Evolutionary conservation across 2,888 invertebrate genomes (phyloP), one percentile per base, ranked within the genome.

Genomic region (Megamerina dolium): DNA sequence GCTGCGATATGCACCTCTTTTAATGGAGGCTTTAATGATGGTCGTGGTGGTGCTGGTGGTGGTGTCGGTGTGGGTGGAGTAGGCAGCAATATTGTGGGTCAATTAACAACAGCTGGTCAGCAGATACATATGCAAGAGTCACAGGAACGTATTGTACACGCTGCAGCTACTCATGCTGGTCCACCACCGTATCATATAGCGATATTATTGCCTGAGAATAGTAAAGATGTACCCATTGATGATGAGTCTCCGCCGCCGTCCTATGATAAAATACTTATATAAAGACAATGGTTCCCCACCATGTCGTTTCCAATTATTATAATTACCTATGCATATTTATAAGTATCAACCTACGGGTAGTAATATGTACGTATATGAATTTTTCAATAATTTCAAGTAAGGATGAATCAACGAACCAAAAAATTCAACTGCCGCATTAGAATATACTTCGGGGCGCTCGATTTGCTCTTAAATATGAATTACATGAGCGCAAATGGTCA

Each of bases 141-240:
- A 41, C 53, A 41, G 50, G n/a, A n/a, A n/a, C n/a, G n/a, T n/a
- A n/a, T n/a, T n/a, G n/a, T n/a, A n/a, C n/a, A n/a, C n/a, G n/a
- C n/a, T n/a, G 56, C 53, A 2, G 52, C 54, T 20, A 58, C 64
- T 18, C 58, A 57, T 20, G 61, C 66, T 26, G 69, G 70, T 5
- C 82, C 87, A 16, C 87, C 87, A n/a, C 87, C 87, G 9, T 87
- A 87, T 75, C 86, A 87, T 73, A 84, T 87, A 73, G 87, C 87
- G 30, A 83, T 87, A 59, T 73, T 86, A 54, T 78, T 86, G 61
- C 84, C 85, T 42, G 77, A 77, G 37, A 33, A 58, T 52, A 61
- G 55, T 27, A 53, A 53, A 43, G 51, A 53, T 19, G 40, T 53
- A 45, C 54, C 58, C 41, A 56, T 50, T 61, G 73, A 76, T 50